phyloP scores from a whole-genome alignment of 2,888 invertebrate genomes.

The Cecidostiba fungosa region DNA sequence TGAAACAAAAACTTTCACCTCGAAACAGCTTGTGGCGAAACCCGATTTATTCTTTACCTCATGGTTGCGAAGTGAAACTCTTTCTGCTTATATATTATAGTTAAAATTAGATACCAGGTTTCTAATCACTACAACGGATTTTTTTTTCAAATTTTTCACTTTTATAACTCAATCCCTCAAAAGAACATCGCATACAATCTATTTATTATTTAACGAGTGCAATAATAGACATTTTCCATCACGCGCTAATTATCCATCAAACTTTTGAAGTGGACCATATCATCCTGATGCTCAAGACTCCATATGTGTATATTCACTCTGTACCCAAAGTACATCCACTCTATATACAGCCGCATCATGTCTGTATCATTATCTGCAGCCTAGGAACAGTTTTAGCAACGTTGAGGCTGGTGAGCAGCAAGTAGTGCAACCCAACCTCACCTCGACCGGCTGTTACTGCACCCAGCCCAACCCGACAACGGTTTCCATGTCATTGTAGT shows the following conservation, averaged over 20 bases:
- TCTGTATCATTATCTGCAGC: background rate
- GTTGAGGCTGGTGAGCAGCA: background rate
- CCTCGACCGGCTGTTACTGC: background rate
- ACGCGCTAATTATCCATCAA: background rate
- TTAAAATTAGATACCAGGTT: conserved; percentile 33
- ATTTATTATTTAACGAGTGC: background rate
- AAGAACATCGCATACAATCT: background rate
- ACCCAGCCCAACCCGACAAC: background rate
- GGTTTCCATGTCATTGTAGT: background rate
- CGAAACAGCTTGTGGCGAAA: conserved; percentile 53
- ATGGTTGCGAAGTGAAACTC: conserved; percentile 57
- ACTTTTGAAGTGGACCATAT: background rate
- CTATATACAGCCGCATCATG: background rate
- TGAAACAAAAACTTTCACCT: conserved; percentile 58
- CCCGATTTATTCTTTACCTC: conserved; percentile 54
- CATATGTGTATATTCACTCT: background rate
- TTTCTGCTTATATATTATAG: background rate
- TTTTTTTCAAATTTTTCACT: background rate
- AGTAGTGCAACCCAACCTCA: background rate
- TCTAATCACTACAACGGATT: conserved; percentile 21
- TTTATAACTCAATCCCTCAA: background rate
- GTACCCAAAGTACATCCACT: background rate
- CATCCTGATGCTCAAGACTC: conserved; percentile 22
- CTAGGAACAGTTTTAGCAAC: background rate
- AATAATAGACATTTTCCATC: background rate